Evolutionary conservation across 2,797 vertebrate species (phyloP).

Genomic region (Argya squamiceps): DNA sequence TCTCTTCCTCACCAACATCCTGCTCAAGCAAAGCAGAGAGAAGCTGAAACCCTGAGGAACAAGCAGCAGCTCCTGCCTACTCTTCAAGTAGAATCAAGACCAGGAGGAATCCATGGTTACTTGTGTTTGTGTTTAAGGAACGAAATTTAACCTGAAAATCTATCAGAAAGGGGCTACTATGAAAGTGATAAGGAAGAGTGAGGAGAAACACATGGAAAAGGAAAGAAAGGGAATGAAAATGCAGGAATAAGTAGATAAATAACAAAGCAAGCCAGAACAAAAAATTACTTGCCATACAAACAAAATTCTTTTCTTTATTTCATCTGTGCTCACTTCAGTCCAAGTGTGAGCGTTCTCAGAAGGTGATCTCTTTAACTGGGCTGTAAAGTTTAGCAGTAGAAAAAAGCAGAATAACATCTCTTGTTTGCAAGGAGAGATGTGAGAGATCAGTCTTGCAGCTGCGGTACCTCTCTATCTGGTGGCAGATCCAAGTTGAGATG

Average conservation of each 20-base stretch:
- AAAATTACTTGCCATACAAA: background rate
- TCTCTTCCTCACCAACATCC: background rate
- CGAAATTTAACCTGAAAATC: background rate
- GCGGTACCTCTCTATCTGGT: background rate
- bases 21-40: background rate
- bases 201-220: background rate
- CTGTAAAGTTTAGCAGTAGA: background rate
- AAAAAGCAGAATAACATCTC: background rate
- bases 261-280: background rate
- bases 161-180: background rate
- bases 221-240: background rate
- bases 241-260: background rate
- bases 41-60: background rate
- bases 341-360: background rate
- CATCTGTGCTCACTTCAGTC: background rate
- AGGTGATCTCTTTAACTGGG: background rate
- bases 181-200: background rate
- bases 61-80: background rate
- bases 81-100: background rate
- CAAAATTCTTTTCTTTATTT: background rate
- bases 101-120: background rate
- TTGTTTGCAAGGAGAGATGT: background rate
- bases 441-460: background rate
- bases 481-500: background rate
- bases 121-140: background rate